Evolutionary conservation across 2,888 invertebrate genomes (phyloP).

Genomic region (Achlya flavicornis): DNA sequence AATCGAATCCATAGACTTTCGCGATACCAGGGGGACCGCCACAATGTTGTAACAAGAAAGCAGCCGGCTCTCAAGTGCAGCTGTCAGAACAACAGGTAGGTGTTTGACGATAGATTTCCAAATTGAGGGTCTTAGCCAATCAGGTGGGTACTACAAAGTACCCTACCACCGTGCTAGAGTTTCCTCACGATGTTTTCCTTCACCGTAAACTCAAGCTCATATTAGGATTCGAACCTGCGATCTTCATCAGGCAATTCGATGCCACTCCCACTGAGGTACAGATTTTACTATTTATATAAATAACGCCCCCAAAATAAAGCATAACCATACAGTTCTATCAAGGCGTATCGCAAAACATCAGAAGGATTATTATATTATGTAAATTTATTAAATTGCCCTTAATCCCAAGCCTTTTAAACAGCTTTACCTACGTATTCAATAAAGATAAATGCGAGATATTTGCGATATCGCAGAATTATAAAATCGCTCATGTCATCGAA

Average conservation of each 20-base stretch:
- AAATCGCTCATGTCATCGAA: background rate
- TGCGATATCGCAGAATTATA: conserved; percentile 10
- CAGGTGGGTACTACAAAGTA: no score
- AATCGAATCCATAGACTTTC: no score
- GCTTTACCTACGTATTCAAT: conserved; percentile 18
- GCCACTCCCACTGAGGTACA: conserved; percentile 4
- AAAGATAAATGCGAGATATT: conserved; percentile 18
- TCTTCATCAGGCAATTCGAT: conserved; percentile 15
- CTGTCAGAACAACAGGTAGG: no score
- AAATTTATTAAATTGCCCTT: conserved; percentile 28
- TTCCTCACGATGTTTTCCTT: no score
- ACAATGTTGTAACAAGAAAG: no score
- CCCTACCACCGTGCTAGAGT: no score
- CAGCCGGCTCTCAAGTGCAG: no score
- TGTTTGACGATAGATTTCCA: no score
- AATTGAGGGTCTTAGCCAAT: no score
- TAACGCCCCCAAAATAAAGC: conserved; percentile 25
- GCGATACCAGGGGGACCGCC: no score
- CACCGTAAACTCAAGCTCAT: no score
- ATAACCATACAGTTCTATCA: conserved; percentile 21
- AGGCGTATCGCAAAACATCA: conserved; percentile 20
- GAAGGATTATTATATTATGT: conserved; percentile 27
- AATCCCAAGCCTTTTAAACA: conserved; percentile 27
- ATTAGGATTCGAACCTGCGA: no score
- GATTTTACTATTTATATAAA: conserved; percentile 10